These are phyloP conservation scores for Leptopilina clavipes DNA, from an alignment of 1,140 invertebrate species.

Conservation along the genomic window DNA sequence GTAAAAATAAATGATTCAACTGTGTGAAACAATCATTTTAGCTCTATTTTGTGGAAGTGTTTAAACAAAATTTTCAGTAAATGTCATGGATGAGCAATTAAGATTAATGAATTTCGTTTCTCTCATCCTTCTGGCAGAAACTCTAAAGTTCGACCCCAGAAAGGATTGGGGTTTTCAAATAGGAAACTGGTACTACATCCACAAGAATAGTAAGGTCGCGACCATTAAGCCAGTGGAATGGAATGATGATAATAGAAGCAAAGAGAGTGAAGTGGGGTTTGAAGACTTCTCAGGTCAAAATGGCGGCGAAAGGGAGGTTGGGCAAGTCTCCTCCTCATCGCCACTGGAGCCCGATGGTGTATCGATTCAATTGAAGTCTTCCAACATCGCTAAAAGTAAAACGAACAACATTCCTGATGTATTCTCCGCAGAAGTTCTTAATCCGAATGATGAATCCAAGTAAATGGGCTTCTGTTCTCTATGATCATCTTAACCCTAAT, in stretches of 20 bases:
- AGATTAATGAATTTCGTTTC: neutral
- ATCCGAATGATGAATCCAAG: no score
- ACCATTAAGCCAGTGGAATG: neutral
- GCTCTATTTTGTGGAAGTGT: no score
- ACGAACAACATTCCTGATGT: no score
- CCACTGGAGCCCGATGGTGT: constrained; percentile 8
- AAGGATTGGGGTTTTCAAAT: constrained; percentile 64
- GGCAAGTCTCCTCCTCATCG: neutral
- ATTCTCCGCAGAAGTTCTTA: no score
- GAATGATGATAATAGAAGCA: neutral
- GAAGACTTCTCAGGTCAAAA: constrained; percentile 18
- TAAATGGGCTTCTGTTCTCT: no score
- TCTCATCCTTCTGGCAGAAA: constrained; percentile 54
- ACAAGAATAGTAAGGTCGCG: constrained; percentile 40
- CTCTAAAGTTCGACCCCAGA: constrained; percentile 53
- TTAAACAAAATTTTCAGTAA: no score
- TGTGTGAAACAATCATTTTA: no score
- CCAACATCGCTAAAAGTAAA: neutral
- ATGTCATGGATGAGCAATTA: no score
- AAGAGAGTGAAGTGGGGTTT: neutral
- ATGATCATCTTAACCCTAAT: no score
- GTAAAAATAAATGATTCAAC: no score
- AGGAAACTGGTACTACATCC: constrained; percentile 64
- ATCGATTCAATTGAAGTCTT: neutral
- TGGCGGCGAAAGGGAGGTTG: constrained; percentile 4